Base-by-base conservation (phyloP, 2,888 invertebrate species). In the Dolichopus griseipennis region DNA sequence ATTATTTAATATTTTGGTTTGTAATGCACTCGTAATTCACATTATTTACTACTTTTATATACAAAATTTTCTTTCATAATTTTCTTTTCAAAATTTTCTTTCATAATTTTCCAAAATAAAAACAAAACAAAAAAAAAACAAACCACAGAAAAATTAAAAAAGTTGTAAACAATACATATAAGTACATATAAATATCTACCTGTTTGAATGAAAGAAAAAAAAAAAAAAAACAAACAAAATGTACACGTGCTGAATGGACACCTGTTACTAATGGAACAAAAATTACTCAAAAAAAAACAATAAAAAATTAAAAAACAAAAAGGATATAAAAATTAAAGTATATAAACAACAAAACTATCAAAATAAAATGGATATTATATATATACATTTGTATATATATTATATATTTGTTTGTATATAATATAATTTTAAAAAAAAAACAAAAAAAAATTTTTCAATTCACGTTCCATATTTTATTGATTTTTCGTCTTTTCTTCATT, bases 391-490 rank as follows among this genome's bases (percentile, higher is more conserved):
- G 6, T 18, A 37, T n/a, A n/a, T n/a, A n/a, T n/a, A n/a, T n/a
- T n/a, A n/a, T n/a, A n/a, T n/a, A n/a, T n/a, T n/a, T n/a, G n/a
- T n/a, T n/a, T n/a, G n/a, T n/a, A n/a, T n/a, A n/a, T n/a, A n/a
- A n/a, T n/a, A n/a, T n/a, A n/a, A n/a, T n/a, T n/a, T 34, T 9
- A 5, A 34, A 7, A 5, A 5, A 34, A 5, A 34, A 34, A 34
- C 34, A 9, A 34, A 37, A 2, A 37, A 37, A 52, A 52, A 18
- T 18, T 37, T 18, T 52, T 52, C 2, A 15, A 52, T 52, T 12
- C 18, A 52, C 52, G 52, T 52, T 52, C 52, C 52, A 52, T 18
- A 52, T 52, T 52, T 52, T 52, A 52, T 52, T 52, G 52, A 52
- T 52, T 52, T 52, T 52, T 52, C 18, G 5, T 37, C 34, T 34